phyloP scores from a whole-genome alignment of 2,888 invertebrate genomes.

The Rhopalosiphum nymphaeae region DNA sequence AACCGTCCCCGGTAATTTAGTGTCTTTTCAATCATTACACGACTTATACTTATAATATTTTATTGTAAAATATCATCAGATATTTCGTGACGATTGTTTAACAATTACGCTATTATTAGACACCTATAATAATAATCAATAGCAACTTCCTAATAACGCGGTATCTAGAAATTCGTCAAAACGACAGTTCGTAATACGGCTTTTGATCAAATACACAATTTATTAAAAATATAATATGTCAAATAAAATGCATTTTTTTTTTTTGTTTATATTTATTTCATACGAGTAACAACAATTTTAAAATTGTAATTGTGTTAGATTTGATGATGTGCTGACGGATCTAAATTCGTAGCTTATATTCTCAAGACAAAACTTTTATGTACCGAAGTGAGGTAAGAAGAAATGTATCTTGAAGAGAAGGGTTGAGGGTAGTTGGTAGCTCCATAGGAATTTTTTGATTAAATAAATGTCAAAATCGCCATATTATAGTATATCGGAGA shows the following conservation, averaged over 20 bases:
- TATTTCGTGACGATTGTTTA: too few relatives aligned
- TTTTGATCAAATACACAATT: not conserved
- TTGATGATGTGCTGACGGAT: not conserved
- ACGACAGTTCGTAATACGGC: not conserved
- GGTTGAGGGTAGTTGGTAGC: too few relatives aligned
- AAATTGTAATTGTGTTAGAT: not conserved
- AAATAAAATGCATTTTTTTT: not conserved
- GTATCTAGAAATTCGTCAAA: not conserved
- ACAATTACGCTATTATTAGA: not conserved
- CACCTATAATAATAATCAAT: not conserved
- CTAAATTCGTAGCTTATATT: not conserved
- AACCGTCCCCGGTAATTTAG: too few relatives aligned
- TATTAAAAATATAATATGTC: not conserved
- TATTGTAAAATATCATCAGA: not conserved
- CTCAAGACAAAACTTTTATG: not conserved
- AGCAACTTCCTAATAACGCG: too few relatives aligned
- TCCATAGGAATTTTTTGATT: not conserved
- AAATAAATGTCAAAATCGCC: not conserved
- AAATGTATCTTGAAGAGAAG: not conserved
- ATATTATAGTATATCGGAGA: too few relatives aligned
- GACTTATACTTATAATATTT: not conserved
- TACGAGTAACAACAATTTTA: not conserved
- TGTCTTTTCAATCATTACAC: too few relatives aligned
- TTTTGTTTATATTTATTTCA: not conserved
- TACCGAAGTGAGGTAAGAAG: not conserved